Evolutionary conservation across 1,140 invertebrate species (phyloP).

Genomic region (Drosophila carrolli): DNA sequence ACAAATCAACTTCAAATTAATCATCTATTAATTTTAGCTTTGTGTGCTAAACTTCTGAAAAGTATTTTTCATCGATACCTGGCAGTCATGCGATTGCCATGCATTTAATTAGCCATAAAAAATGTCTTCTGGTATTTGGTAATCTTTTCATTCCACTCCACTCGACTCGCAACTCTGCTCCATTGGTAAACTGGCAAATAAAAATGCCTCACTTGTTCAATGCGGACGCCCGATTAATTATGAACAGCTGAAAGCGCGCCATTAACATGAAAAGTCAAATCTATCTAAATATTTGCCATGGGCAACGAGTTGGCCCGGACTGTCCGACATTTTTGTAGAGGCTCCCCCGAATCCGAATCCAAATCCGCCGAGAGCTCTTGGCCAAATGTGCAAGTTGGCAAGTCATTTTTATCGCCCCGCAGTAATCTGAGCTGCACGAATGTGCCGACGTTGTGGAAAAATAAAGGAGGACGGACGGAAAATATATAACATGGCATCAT

Average conservation of each 20-base stretch:
- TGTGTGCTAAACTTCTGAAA: neutral
- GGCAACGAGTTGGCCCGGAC: slow-evolving; percentile 51
- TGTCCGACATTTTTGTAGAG: slow-evolving; percentile 40
- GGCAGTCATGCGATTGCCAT: slow-evolving; percentile 52
- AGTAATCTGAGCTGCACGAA: slow-evolving; percentile 83
- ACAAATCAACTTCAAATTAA: too few relatives aligned
- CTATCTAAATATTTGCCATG: slow-evolving; percentile 81
- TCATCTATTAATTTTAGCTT: neutral
- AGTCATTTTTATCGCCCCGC: slow-evolving; percentile 80
- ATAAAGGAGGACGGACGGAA: slow-evolving; percentile 39
- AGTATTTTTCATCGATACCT: slow-evolving; percentile 45
- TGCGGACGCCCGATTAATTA: slow-evolving; percentile 80
- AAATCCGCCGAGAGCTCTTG: slow-evolving; percentile 49
- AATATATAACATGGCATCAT: slow-evolving; percentile 82
- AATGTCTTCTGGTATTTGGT: slow-evolving; percentile 71
- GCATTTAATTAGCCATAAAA: slow-evolving; percentile 76
- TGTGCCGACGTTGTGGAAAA: slow-evolving; percentile 56
- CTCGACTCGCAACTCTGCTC: neutral
- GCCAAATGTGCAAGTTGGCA: slow-evolving; percentile 81
- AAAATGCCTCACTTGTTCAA: slow-evolving; percentile 77
- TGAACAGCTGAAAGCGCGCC: slow-evolving; percentile 82
- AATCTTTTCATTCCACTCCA: slow-evolving; percentile 25
- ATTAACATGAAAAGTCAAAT: slow-evolving; percentile 83
- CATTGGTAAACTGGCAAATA: slow-evolving; percentile 59
- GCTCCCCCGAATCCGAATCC: slow-evolving; percentile 19